Evolutionary conservation across 1,140 invertebrate species (phyloP), one percentile per base, ranked within the genome.

Genomic region (Drosophila santomea): DNA sequence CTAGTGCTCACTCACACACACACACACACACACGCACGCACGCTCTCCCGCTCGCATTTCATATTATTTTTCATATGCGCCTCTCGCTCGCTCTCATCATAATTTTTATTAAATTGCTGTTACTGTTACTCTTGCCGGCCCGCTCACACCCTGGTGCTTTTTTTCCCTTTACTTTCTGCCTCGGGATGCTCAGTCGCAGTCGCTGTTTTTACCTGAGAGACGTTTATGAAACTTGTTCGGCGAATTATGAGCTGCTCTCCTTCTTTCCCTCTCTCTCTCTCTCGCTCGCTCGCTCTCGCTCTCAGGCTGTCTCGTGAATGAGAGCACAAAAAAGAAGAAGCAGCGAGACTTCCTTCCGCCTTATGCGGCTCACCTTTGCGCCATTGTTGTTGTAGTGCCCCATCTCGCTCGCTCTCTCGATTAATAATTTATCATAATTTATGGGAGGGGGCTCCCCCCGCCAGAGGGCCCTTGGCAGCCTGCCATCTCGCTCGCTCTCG

Each of bases 351-450:
- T 90, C 86, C 86, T 85, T 90, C 86, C 86, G 85, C 67, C 71
- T 82, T 67, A 60, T 74, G 68, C 56, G 57, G 78, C 80, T 90
- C 78, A 80, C 84, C 84, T 89, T 77, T 71, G 68, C 67, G 61
- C 61, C 73, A 67, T 84, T 80, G 72, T 77, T 78, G 44, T 82
- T 82, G 54, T 57, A 41, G 23, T 52, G 47, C 48, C 43, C 68
- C 63, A 51, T 48, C 54, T 48, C 41, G 41, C 56, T 51, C 51
- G 39, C 17, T 45, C 43, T 23, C 20, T 63, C 43, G 72, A 81
- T 91, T 91, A 91, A 91, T 91, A 91, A 91, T 91, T 91, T 90
- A 91, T 91, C 90, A 91, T 91, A 91, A 91, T 91, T 91, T 91
- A 91, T 91, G 82, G 80, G 84, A 75, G 77, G 69, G 48, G 48